Conservation (phyloP, 2,113 vertebrate genomes). For the Bombycilla garrulus region DNA sequence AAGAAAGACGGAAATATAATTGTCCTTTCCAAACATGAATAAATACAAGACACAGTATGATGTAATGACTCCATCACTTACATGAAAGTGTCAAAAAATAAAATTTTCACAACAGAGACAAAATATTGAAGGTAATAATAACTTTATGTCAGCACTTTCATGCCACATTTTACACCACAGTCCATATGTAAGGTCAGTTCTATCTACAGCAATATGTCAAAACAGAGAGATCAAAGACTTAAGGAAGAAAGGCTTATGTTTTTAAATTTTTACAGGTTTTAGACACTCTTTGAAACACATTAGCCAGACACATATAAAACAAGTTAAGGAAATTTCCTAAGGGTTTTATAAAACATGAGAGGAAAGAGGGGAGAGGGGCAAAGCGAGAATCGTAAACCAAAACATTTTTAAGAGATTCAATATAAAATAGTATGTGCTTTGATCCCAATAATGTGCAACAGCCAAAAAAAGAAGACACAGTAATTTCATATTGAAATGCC, state of each 20-base stretch:
- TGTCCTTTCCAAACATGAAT: background rate
- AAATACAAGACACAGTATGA: background rate
- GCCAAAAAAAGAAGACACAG: background rate
- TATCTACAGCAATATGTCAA: background rate
- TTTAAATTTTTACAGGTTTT: background rate
- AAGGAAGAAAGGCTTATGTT: background rate
- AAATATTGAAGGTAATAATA: background rate
- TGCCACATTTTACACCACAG: background rate
- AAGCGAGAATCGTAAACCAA: background rate
- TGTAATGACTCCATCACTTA: background rate
- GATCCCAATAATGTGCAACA: background rate
- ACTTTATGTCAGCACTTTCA: background rate
- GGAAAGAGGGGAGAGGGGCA: background rate
- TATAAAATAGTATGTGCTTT: background rate
- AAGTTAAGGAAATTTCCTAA: background rate
- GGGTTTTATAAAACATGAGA: background rate
- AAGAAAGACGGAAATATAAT: background rate
- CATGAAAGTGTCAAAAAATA: background rate
- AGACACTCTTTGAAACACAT: background rate
- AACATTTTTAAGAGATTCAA: background rate
- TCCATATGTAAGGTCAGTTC: background rate
- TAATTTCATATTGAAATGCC: background rate
- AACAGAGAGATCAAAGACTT: background rate
- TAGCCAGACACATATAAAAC: background rate
- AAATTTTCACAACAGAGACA: constrained; percentile 4